Evolutionary conservation across 2,797 vertebrate species (phyloP).

Genomic region (Menidia menidia): DNA sequence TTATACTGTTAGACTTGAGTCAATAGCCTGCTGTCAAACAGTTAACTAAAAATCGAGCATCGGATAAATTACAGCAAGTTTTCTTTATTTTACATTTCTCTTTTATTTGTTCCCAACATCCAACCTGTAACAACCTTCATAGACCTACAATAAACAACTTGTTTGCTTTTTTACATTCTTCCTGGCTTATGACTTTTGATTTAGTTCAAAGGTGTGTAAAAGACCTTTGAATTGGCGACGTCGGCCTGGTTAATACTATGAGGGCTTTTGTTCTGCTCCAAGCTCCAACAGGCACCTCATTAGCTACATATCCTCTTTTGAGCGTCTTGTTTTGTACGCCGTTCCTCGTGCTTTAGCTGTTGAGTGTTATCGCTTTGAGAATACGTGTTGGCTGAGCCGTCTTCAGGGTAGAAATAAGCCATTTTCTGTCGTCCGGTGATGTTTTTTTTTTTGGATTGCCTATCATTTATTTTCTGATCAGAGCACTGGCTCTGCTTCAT

Average conservation of each 20-base stretch:
- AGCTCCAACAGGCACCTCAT: slow-evolving; percentile 31
- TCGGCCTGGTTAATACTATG: slow-evolving; percentile 49
- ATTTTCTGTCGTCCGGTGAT: slow-evolving; percentile 44
- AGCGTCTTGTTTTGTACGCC: slow-evolving; percentile 32
- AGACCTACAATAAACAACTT: slow-evolving; percentile 85
- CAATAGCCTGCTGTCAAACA: slow-evolving; percentile 64
- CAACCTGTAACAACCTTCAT: slow-evolving; percentile 79
- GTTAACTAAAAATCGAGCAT: slow-evolving; percentile 47
- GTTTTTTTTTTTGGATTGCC: slow-evolving; percentile 24
- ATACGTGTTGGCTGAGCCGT: slow-evolving; percentile 52
- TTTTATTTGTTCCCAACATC: slow-evolving; percentile 68
- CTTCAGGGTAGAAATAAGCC: slow-evolving; percentile 58
- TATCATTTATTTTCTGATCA: slow-evolving; percentile 36
- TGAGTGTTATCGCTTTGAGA: slow-evolving; percentile 23
- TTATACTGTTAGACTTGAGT: slow-evolving; percentile 64
- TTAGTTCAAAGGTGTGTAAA: slow-evolving; percentile 79
- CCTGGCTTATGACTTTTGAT: slow-evolving; percentile 79
- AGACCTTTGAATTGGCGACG: slow-evolving; percentile 75
- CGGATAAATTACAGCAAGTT: slow-evolving; percentile 38
- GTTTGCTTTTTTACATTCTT: slow-evolving; percentile 83
- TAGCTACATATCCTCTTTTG: slow-evolving; percentile 12
- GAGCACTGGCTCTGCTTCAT: slow-evolving; percentile 35
- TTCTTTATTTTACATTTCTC: slow-evolving; percentile 40
- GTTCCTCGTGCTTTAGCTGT: slow-evolving; percentile 19
- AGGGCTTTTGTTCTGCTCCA: slow-evolving; percentile 33